Evolutionary conservation across 1,140 invertebrate species (phyloP), one percentile per base, ranked within the genome.

Genomic region (Babylonia areolata): DNA sequence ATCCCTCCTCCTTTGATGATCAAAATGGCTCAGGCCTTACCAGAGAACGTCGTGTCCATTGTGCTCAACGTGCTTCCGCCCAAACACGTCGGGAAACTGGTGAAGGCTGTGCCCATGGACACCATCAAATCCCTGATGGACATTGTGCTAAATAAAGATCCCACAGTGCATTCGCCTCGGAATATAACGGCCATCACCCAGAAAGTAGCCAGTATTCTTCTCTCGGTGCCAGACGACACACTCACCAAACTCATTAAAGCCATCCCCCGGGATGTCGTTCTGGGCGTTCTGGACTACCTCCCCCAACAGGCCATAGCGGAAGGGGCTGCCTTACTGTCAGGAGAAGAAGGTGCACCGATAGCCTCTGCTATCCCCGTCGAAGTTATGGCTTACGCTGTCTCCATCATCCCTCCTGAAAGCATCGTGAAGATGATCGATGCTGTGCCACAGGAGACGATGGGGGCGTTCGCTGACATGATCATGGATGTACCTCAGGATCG

Each of bases 381-480:
- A 28, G 82, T 69, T 11, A 73, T 75, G 2, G 82, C 82, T 28
- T 39, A 84, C 64, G 40, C n/a, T 0, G 39, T 84, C 35, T 73
- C 82, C 12, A 33, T 73, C 64, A 46, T 84, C 37, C 82, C 82
- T 2, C 82, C 82, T 0, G 82, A 84, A 37, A 42, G 17, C 28
- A 84, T 84, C 40, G 69, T 84, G 37, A 73, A 75, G 78, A 58
- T 80, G 78, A 37, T 84, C 39, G 82, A 84, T 20, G 82, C 64
- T 12, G 11, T 84, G 0, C 82, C 82, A 1, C 64, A 75, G 33
- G 6, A 69, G 11, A 84, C 82, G 6, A 84, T 84, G 0, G 82
- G 82, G 2, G 64, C 82, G n/a, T 73, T 84, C 23, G 82, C 40
- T 20, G 75, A 84, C 69, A 84, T 84, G 82, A 37, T 37, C 28